These are phyloP conservation scores for Salvelinus alpinus DNA, from an alignment of 2,113 vertebrate genomes.

Conservation along the genomic window DNA sequence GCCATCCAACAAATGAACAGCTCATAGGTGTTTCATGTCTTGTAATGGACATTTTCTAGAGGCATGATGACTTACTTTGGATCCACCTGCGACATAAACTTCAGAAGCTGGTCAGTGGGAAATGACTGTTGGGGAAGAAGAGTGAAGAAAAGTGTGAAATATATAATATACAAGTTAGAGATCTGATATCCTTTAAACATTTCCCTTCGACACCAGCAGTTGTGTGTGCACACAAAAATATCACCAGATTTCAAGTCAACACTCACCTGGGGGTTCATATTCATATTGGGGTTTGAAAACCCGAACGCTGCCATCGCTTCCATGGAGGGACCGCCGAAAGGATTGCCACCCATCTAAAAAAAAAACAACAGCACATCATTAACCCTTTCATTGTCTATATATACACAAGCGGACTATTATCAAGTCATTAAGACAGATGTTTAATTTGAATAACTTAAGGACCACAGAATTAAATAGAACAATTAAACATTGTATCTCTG, in stretches of 20 bases:
- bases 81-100: slow-evolving; percentile 94
- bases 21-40: background rate
- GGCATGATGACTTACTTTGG: slow-evolving; percentile 85
- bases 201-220: background rate
- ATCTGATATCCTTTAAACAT: background rate
- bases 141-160: background rate
- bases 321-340: slow-evolving; percentile 63
- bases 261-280: slow-evolving; percentile 74
- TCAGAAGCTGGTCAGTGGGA: slow-evolving; percentile 92
- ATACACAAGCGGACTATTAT: too few relatives aligned
- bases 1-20: background rate
- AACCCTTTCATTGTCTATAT: background rate
- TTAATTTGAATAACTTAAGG: background rate
- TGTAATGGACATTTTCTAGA: background rate
- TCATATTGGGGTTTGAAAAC: slow-evolving; percentile 57
- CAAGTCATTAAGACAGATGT: too few relatives aligned
- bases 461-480: background rate
- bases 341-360: slow-evolving; percentile 67
- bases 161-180: background rate
- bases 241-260: background rate
- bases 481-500: background rate
- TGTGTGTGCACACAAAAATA: background rate
- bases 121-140: slow-evolving; percentile 69
- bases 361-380: background rate
- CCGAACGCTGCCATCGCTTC: slow-evolving; percentile 71